Evolutionary conservation across 2,888 invertebrate species (phyloP).

Genomic region (Cosmia pyralina): DNA sequence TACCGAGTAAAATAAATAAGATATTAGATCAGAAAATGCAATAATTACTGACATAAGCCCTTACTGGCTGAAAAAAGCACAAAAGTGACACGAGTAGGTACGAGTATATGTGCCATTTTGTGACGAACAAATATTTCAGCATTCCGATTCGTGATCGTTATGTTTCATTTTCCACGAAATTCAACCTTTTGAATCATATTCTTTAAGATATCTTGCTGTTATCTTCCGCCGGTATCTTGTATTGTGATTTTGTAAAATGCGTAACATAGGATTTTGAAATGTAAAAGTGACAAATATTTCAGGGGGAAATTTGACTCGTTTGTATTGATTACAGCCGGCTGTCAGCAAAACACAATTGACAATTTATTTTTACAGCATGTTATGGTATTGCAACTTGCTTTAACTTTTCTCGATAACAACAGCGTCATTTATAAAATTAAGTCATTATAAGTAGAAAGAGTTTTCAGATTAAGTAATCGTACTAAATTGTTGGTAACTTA

Average conservation of each 20-base stretch:
- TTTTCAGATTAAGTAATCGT: background rate
- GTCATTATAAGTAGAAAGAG: constrained; percentile 1
- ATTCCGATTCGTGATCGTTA: background rate
- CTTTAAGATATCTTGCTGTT: constrained; percentile 27
- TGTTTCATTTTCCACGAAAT: constrained; percentile 13
- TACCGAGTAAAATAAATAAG: background rate
- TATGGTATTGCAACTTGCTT: background rate
- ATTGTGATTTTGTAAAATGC: constrained; percentile 25
- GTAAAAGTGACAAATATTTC: constrained; percentile 8
- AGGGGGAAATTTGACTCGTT: background rate
- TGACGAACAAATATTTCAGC: constrained; percentile 6
- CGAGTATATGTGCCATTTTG: background rate
- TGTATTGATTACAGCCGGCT: constrained; percentile 13
- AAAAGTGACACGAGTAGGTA: too few species aligned
- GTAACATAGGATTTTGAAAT: background rate
- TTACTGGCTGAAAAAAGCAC: background rate
- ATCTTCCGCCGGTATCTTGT: constrained; percentile 38
- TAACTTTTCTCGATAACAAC: background rate
- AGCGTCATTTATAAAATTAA: background rate
- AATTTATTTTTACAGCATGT: background rate
- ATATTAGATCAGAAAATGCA: background rate
- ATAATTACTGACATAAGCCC: background rate
- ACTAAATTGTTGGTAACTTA: background rate
- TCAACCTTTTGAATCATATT: constrained; percentile 37
- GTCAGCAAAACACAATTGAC: background rate